Evolutionary conservation across 1,140 invertebrate species (phyloP), one percentile per base, ranked within the genome.

Genomic region (Drosophila aff.): DNA sequence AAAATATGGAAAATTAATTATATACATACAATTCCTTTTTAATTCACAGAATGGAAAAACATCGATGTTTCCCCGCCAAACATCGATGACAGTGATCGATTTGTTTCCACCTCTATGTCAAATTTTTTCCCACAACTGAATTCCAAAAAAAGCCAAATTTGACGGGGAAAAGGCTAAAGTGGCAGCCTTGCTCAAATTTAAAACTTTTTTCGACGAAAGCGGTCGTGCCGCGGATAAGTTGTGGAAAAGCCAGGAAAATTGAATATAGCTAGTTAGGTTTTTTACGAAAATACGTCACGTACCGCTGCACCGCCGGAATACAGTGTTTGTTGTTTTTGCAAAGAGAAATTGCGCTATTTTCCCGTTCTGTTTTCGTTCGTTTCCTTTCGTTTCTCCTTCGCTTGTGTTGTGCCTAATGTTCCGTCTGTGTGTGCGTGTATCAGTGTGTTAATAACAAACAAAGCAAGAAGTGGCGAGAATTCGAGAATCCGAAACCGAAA

Each of bases 391-490:
- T 33, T 18, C 38, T 23, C n/a, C 28, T 63, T 63, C 63, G 63
- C 18, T 36, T 44, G 55, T 43, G 36, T 57, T 57, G 53, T 40
- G 53, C 36, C 53, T n/a, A 55, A 36, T 53, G 36, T 36, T 2
- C 8, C 23, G 18, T 38, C 21, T 11, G 49, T 33, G 50, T 52
- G 36, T 58, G 18, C 15, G 23, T 58, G 33, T 26, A 10, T 33
- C 10, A 6, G 38, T 36, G 60, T 33, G 67, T 68, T 44, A 43
- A 52, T 49, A 67, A 67, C 28, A 67, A 67, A 53, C 63, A 23
- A 65, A 43, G 36, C 57, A 44, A 66, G 63, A 44, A 63, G 63
- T 6, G 18, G 43, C 61, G 61, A 68, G 61, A 44, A 52, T 44
- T 36, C 40, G 63, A 58, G 43, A 66, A 63, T 67, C 43, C 52